These are phyloP conservation scores for Arctia plantaginis DNA, from an alignment of 2,888 invertebrate genomes.

Conservation along the genomic window DNA sequence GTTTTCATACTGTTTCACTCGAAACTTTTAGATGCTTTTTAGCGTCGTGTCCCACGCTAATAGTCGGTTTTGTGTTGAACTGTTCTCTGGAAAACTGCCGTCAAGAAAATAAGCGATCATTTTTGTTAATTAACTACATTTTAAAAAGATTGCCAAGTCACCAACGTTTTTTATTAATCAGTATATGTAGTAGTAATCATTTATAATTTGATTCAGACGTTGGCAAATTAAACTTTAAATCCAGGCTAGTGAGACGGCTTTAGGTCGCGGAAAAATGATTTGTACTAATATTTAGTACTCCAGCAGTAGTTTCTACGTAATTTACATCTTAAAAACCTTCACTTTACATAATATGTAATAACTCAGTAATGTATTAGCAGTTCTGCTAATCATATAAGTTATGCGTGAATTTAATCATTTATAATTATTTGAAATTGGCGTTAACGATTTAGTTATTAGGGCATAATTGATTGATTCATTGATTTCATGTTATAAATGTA, in stretches of 20 bases:
- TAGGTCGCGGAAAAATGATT: not conserved
- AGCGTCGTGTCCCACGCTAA: too few species aligned
- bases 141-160: not conserved
- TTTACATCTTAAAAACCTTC: too few species aligned
- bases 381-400: too few species aligned
- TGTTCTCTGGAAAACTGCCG: not conserved
- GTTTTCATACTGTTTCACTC: slow-evolving; percentile 24
- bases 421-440: too few species aligned
- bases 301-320: too few species aligned
- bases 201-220: not conserved
- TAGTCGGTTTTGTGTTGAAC: slow-evolving; percentile 9
- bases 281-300: not conserved
- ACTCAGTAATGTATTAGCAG: too few species aligned
- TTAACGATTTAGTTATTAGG: too few species aligned
- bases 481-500: too few species aligned
- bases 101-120: not conserved
- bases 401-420: too few species aligned
- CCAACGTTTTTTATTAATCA: not conserved
- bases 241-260: not conserved
- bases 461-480: too few species aligned
- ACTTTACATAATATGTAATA: too few species aligned
- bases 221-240: not conserved
- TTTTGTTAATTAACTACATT: not conserved
- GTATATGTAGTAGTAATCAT: too few species aligned
- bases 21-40: slow-evolving; percentile 20